Evolutionary conservation across 2,888 invertebrate species (phyloP), one percentile per base, ranked within the genome.

Genomic region (Hemicrepidius hirtus): DNA sequence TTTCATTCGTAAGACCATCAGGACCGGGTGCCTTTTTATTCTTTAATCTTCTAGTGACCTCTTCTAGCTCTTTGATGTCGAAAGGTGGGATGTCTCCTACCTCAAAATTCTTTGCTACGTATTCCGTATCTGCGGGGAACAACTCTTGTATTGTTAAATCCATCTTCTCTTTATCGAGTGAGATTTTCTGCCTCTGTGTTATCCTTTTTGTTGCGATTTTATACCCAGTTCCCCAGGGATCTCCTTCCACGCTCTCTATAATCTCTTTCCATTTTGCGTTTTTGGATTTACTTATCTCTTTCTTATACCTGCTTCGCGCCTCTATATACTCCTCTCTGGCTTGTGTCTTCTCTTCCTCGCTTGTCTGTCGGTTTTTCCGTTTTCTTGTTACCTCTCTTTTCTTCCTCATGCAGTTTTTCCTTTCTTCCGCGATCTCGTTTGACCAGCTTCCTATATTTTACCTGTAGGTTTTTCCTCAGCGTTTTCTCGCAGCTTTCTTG

Each of bases 361-460:
- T n/a, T n/a, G n/a, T n/a, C n/a, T n/a, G n/a, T n/a, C n/a, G n/a
- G n/a, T n/a, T n/a, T n/a, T n/a, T n/a, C n/a, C n/a, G n/a, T n/a
- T n/a, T n/a, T n/a, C n/a, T n/a, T n/a, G n/a, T n/a, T n/a, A n/a
- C n/a, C n/a, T n/a, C n/a, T n/a, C n/a, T n/a, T n/a, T n/a, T n/a
- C n/a, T 28, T 28, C 6, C 28, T n/a, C 4, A 3, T 28, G 28
- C 6, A 28, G 28, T 3, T 6, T 4, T 28, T 28, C 6, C 4
- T 28, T 28, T 28, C 6, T n/a, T n/a, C n/a, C n/a, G n/a, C n/a
- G n/a, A 28, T 6, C 3, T 28, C 28, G 28, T 4, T 28, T 3
- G 28, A 16, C 68, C 66, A 74, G 70, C 75, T 71, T 68, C 59
- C 68, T 71, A 63, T 63, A 73, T 70, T 53, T 6, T n/a, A n/a